phyloP scores from a whole-genome alignment of 2,888 invertebrate genomes.

The Eristalis pertinax region DNA sequence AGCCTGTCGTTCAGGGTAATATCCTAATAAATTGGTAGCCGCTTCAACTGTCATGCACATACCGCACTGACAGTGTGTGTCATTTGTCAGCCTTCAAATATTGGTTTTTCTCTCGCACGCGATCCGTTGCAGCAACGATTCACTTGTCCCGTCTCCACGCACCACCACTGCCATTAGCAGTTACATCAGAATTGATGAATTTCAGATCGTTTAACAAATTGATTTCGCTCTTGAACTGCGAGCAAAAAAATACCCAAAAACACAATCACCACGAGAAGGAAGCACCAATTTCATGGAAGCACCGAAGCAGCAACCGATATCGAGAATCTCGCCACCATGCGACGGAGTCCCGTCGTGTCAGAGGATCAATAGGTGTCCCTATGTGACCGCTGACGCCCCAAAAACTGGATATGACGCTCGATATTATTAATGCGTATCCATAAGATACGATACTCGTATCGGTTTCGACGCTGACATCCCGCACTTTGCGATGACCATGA shows the following conservation, averaged over 20 bases:
- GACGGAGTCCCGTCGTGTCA: slow-evolving; percentile 62
- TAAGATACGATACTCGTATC: slow-evolving; percentile 61
- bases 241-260: neutral
- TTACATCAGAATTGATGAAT: slow-evolving; percentile 68
- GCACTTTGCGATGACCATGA: slow-evolving; percentile 57
- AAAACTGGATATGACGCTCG: slow-evolving; percentile 41
- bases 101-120: slow-evolving; percentile 43
- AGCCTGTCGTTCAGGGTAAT: slow-evolving; percentile 18
- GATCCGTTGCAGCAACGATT: slow-evolving; percentile 41
- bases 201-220: slow-evolving; percentile 66
- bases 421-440: slow-evolving; percentile 67
- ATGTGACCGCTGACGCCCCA: slow-evolving; percentile 50
- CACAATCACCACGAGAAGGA: neutral
- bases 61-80: slow-evolving; percentile 14
- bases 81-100: slow-evolving; percentile 52
- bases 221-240: slow-evolving; percentile 35
- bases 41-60: neutral
- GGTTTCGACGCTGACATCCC: slow-evolving; percentile 8
- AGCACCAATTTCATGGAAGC: slow-evolving; percentile 24
- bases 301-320: slow-evolving; percentile 31
- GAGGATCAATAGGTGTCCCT: slow-evolving; percentile 55
- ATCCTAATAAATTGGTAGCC: slow-evolving; percentile 41
- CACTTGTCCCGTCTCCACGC: neutral
- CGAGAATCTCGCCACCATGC: slow-evolving; percentile 38
- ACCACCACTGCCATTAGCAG: slow-evolving; percentile 34